phyloP scores from a whole-genome alignment of 1,140 invertebrate species.

The Heliconius himera region DNA sequence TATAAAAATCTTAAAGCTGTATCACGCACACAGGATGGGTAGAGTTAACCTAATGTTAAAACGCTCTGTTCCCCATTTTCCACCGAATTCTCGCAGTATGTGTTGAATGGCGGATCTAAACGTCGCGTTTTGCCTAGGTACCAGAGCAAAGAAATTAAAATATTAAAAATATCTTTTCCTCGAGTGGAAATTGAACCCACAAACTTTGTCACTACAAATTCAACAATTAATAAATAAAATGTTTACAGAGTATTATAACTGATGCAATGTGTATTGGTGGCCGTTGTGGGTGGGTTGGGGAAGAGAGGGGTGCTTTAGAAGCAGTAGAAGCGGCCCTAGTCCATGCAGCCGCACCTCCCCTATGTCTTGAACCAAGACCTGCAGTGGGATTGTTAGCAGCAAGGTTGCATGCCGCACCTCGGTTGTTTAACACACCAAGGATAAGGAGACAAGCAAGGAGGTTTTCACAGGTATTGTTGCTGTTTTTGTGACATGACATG shows the following conservation, averaged over 20 bases:
- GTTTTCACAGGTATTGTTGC: conserved; percentile 85
- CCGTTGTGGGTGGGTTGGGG: conserved; percentile 87
- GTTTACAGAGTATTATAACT: conserved; percentile 86
- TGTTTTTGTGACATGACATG: too few relatives aligned
- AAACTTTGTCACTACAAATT: too few relatives aligned
- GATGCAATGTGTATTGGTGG: conserved; percentile 87
- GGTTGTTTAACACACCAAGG: conserved; percentile 88
- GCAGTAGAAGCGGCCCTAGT: conserved; percentile 91
- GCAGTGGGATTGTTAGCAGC: conserved; percentile 88
- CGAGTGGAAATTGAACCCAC: too few relatives aligned
- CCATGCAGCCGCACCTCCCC: conserved; percentile 90
- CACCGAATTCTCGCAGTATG: too few relatives aligned
- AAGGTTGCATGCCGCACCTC: conserved; percentile 87
- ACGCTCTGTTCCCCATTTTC: too few relatives aligned
- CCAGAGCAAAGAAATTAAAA: too few relatives aligned
- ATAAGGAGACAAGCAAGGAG: conserved; percentile 88
- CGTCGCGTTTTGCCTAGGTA: too few relatives aligned
- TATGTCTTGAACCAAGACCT: conserved; percentile 94
- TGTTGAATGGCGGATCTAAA: too few relatives aligned
- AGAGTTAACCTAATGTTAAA: too few relatives aligned
- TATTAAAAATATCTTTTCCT: too few relatives aligned
- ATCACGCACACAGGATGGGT: too few relatives aligned
- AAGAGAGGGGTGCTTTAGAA: conserved; percentile 91
- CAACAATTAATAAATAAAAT: background rate
- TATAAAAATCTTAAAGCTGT: too few relatives aligned